phyloP scores from a whole-genome alignment of 2,797 vertebrate genomes.

The Falco columbarius region DNA sequence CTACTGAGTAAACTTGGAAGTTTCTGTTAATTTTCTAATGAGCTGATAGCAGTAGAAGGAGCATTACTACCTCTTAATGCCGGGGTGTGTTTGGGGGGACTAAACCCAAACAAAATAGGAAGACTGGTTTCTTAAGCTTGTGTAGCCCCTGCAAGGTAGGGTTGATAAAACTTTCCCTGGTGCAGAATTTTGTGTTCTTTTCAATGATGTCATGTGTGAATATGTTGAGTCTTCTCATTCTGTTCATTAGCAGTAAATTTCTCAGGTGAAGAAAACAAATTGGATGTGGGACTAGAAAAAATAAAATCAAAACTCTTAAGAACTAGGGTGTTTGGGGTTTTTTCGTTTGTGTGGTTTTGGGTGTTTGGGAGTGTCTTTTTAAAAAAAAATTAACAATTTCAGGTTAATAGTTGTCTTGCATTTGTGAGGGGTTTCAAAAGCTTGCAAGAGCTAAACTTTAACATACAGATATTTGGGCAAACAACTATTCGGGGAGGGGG shows the following conservation, averaged over 20 bases:
- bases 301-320: not conserved
- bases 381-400: too few species aligned
- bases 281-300: not conserved
- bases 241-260: not conserved
- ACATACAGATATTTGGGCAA: not conserved
- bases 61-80: not conserved
- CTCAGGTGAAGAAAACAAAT: not conserved
- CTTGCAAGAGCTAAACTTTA: not conserved
- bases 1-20: not conserved
- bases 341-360: not conserved
- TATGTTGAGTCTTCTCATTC: not conserved
- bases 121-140: not conserved
- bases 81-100: fast-evolving
- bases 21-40: not conserved
- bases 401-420: not conserved
- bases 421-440: not conserved
- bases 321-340: not conserved
- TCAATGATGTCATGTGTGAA: not conserved
- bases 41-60: not conserved
- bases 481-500: too few species aligned
- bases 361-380: not conserved
- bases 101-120: not conserved
- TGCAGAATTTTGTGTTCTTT: not conserved
- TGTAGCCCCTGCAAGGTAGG: not conserved
- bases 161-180: not conserved